Percentiles rank a stretch among this genome's conserved stretches.
phyloP scores from a whole-genome alignment of 1,140 invertebrate genomes.

The Drosophila bocki region DNA sequence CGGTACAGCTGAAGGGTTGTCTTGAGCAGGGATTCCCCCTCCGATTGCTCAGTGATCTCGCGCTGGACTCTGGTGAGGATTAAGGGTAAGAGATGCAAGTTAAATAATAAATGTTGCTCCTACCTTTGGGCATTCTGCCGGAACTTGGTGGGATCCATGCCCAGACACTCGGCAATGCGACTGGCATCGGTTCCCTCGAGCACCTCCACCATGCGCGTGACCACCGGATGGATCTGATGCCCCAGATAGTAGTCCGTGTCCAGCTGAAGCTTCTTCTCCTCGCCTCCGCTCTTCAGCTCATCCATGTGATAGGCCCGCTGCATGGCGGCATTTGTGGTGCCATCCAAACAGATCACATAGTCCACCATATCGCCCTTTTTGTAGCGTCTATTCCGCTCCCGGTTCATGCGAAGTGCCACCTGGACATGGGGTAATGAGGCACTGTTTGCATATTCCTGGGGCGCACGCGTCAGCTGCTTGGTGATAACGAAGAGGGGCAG shows the following conservation, averaged over 20 bases:
- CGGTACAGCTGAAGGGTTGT: slow-evolving; percentile 90
- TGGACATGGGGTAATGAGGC: slow-evolving; percentile 95
- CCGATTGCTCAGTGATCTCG: slow-evolving; percentile 66
- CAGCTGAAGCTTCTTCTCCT: slow-evolving; percentile 88
- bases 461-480: slow-evolving; percentile 98
- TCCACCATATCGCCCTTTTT: slow-evolving; percentile 97
- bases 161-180: slow-evolving; percentile 95
- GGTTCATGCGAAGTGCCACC: slow-evolving; percentile 95
- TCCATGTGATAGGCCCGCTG: slow-evolving; percentile 98
- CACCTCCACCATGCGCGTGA: slow-evolving; percentile 97
- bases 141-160: slow-evolving; percentile 87
- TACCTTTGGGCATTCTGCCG: slow-evolving; percentile 78
- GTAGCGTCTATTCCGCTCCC: slow-evolving; percentile 91
- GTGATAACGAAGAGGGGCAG: slow-evolving; percentile 94
- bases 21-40: slow-evolving; percentile 84
- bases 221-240: slow-evolving; percentile 97
- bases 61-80: slow-evolving; percentile 33
- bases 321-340: slow-evolving; percentile 91
- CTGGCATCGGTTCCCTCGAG: slow-evolving; percentile 97
- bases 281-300: slow-evolving; percentile 90
- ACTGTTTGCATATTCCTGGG: slow-evolving; percentile 95
- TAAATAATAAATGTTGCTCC: background rate
- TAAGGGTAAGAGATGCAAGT: background rate
- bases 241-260: slow-evolving; percentile 94
- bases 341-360: slow-evolving; percentile 98